These are phyloP conservation scores for Melipona beecheii DNA, from an alignment of 2,888 invertebrate genomes.

Conservation along the genomic window DNA sequence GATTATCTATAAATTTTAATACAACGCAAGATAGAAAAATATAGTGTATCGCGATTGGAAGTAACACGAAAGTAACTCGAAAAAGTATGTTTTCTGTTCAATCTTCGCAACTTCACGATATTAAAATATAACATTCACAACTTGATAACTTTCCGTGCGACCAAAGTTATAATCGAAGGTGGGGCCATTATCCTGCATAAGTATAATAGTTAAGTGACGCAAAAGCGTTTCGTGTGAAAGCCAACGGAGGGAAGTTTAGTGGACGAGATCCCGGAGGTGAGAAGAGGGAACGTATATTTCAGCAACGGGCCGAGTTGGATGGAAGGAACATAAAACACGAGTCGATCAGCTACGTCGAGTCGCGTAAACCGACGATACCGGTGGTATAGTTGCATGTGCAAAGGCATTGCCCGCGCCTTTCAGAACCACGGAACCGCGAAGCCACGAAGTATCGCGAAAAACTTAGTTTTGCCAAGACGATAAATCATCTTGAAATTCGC, in stretches of 20 bases:
- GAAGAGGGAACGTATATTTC: slow-evolving; percentile 51
- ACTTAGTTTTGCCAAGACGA: slow-evolving; percentile 77
- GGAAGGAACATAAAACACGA: slow-evolving; percentile 58
- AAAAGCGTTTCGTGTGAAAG: slow-evolving; percentile 21
- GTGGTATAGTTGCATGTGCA: slow-evolving; percentile 61
- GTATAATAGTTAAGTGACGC: slow-evolving; percentile 6
- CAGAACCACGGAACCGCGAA: slow-evolving; percentile 44
- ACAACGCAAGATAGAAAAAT: too few relatives aligned
- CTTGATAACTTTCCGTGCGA: slow-evolving; percentile 2
- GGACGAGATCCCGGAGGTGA: slow-evolving; percentile 28
- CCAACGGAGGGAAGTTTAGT: background rate
- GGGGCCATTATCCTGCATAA: slow-evolving; percentile 11
- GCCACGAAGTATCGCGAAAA: slow-evolving; percentile 78
- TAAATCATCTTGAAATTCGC: slow-evolving; percentile 82
- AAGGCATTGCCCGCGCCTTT: slow-evolving; percentile 56
- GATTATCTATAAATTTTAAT: background rate
- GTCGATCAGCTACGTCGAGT: slow-evolving; percentile 57
- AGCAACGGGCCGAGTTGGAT: slow-evolving; percentile 37
- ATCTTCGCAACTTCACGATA: background rate
- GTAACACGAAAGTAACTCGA: too few relatives aligned
- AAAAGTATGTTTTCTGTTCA: background rate
- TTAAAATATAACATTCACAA: background rate
- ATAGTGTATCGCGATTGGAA: too few relatives aligned
- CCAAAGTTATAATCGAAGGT: background rate
- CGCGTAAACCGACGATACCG: slow-evolving; percentile 34